These are phyloP conservation scores for Lapara coniferarum DNA, from an alignment of 2,888 invertebrate genomes.

Conservation along the genomic window DNA sequence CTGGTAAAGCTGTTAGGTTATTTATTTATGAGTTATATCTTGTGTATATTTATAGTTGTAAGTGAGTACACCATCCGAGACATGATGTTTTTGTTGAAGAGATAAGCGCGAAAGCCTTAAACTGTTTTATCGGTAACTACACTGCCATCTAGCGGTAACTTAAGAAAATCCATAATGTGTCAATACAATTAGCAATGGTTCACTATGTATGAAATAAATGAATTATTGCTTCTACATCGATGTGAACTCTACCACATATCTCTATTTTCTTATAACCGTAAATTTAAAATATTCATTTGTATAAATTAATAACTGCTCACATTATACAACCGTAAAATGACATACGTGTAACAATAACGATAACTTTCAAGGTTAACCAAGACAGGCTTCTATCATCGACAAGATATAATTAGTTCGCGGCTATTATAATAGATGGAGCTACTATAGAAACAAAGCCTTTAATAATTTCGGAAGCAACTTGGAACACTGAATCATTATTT, in stretches of 20 bases:
- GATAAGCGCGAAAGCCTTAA: constrained; percentile 59
- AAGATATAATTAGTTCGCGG: neutral
- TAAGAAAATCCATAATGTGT: neutral
- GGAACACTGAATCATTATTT: too few relatives aligned
- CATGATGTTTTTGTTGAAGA: constrained; percentile 13
- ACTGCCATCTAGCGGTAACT: constrained; percentile 54
- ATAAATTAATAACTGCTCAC: neutral
- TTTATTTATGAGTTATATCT: neutral
- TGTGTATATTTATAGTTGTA: neutral
- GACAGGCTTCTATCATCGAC: constrained; percentile 5
- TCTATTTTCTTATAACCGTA: too few relatives aligned
- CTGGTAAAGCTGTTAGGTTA: neutral
- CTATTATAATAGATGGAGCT: constrained; percentile 8
- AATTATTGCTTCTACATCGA: neutral
- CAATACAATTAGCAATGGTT: neutral
- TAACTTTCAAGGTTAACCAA: neutral
- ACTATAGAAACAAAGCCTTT: constrained; percentile 5
- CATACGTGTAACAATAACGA: neutral
- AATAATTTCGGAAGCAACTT: neutral
- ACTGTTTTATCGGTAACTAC: constrained; percentile 52
- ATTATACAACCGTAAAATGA: neutral
- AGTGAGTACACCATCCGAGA: neutral
- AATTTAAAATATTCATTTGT: neutral
- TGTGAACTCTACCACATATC: neutral
- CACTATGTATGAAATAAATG: neutral